phyloP scores from a whole-genome alignment of 2,797 vertebrate species.

The Thunnus albacares region DNA sequence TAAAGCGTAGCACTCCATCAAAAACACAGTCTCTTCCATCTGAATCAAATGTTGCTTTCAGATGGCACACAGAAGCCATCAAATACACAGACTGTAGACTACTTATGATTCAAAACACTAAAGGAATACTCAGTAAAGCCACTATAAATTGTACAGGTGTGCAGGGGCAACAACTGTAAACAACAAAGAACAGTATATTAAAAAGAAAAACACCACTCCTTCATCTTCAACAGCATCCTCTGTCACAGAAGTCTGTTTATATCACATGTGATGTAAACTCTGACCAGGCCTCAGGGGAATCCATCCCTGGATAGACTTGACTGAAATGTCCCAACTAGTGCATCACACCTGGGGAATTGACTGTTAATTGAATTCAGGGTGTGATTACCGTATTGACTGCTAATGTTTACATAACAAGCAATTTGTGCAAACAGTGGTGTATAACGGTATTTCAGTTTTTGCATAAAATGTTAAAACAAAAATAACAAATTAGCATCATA shows the following conservation, averaged over 20 bases:
- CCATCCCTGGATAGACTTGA: neutral
- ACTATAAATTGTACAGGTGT: neutral
- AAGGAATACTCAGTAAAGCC: neutral
- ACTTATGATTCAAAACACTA: neutral
- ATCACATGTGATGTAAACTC: neutral
- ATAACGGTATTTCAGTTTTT: neutral
- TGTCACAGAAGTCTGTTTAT: neutral
- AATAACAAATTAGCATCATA: neutral
- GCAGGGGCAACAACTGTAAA: neutral
- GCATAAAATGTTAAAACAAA: neutral
- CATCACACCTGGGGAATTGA: neutral
- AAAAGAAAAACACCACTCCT: neutral
- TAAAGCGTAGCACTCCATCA: neutral
- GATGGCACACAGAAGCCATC: neutral
- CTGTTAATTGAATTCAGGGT: conserved; percentile 1
- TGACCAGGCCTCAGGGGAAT: neutral
- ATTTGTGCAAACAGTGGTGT: neutral
- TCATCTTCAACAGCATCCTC: neutral
- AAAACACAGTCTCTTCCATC: neutral
- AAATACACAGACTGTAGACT: neutral
- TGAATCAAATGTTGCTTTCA: neutral
- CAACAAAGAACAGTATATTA: neutral
- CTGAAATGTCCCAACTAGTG: neutral
- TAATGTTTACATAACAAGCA: neutral
- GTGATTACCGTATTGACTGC: neutral